Conservation (phyloP, 1,140 invertebrate genomes). For the Scylla paramamosain region DNA sequence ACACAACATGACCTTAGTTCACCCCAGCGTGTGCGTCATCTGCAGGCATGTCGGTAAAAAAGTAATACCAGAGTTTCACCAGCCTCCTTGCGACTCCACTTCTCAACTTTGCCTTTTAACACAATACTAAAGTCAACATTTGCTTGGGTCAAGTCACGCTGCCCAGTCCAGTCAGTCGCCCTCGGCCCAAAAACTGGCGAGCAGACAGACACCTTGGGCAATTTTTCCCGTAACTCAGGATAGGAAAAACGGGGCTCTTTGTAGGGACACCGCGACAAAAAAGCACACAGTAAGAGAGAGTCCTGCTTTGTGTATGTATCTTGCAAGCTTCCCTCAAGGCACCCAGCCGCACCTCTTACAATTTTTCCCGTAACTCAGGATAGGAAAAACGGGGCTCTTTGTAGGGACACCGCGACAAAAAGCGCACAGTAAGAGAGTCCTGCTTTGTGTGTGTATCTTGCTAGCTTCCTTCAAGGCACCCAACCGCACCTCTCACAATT, state of each 20-base stretch:
- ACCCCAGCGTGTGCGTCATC: not conserved
- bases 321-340: not conserved
- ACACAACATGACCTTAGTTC: no score
- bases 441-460: no score
- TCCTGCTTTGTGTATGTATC: no score
- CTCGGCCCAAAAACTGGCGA: not conserved
- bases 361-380: no score
- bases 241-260: no score
- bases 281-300: no score
- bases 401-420: no score
- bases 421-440: no score
- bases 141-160: not conserved
- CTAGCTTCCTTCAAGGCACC: not conserved
- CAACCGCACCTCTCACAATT: not conserved
- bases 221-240: no score
- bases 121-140: constrained; percentile 23
- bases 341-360: not conserved
- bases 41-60: not conserved
- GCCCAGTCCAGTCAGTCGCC: not conserved
- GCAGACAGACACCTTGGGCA: not conserved
- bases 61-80: not conserved
- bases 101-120: constrained; percentile 5
- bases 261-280: no score
- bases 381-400: no score
- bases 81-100: constrained; percentile 8